phyloP scores from a whole-genome alignment of 2,113 vertebrate species.

The Sebastes fasciatus region DNA sequence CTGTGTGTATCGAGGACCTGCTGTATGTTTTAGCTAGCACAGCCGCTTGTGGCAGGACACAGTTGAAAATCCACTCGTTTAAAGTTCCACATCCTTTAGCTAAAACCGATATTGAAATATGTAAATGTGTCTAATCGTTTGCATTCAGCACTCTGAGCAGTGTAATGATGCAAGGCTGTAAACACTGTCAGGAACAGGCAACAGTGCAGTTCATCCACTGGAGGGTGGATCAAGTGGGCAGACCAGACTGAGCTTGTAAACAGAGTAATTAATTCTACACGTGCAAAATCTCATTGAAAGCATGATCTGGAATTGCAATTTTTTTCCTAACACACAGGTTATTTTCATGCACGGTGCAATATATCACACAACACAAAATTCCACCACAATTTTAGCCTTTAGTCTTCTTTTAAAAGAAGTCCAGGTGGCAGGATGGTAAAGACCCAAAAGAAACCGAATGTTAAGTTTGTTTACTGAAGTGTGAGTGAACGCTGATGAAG shows the following conservation, averaged over 20 bases:
- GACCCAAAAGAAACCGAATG: constrained; percentile 46
- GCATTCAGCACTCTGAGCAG: neutral
- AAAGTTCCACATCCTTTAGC: neutral
- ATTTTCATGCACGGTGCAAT: neutral
- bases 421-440: constrained; percentile 53
- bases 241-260: neutral
- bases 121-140: neutral
- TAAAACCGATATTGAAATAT: neutral
- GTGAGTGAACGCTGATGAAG: constrained; percentile 63
- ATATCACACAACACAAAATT: neutral
- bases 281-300: constrained; percentile 6
- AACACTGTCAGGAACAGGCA: constrained; percentile 20
- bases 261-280: neutral
- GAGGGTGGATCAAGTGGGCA: neutral
- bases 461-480: constrained; percentile 58
- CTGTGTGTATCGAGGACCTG: neutral
- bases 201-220: neutral
- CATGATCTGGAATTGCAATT: neutral
- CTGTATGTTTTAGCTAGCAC: constrained; percentile 6
- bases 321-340: neutral
- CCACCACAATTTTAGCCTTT: neutral
- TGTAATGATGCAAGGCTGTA: constrained; percentile 1
- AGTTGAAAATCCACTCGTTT: neutral
- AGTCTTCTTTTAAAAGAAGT: constrained; percentile 6
- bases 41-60: neutral